Conservation (phyloP, 2,797 vertebrate genomes). For the Geotria australis region DNA sequence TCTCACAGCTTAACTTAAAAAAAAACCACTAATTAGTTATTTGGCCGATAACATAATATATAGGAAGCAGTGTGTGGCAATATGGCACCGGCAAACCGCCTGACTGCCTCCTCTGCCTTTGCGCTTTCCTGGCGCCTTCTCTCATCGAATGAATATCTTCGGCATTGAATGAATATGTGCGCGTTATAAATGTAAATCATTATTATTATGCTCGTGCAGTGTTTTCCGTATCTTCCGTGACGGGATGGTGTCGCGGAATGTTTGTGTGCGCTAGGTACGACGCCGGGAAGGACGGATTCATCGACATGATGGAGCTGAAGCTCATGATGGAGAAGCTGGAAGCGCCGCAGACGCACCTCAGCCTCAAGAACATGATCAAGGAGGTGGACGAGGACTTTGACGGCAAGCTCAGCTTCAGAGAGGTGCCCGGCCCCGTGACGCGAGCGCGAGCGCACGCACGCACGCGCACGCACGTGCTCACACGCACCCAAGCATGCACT, state of each 20-base stretch:
- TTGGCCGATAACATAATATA: no score
- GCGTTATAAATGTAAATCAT: no score
- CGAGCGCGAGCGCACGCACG: not conserved
- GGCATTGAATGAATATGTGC: no score
- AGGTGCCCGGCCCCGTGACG: conserved; percentile 18
- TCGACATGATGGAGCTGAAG: conserved; percentile 81
- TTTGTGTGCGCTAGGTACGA: conserved; percentile 24
- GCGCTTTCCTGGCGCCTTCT: no score
- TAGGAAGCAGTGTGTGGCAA: no score
- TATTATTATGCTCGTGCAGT: no score
- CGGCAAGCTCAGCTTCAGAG: conserved; percentile 63
- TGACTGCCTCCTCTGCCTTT: no score
- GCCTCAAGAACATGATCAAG: conserved; percentile 86
- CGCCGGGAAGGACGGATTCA: conserved; percentile 42
- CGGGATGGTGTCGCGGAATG: not conserved
- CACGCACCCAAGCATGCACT: not conserved
- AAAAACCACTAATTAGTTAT: no score
- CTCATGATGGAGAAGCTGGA: conserved; percentile 88
- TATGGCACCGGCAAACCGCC: no score
- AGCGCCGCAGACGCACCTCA: conserved; percentile 62
- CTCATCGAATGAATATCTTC: no score
- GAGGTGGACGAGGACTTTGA: conserved; percentile 85
- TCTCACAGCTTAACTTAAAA: no score
- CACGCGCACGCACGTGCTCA: not conserved
- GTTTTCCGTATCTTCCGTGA: no score